Conservation (phyloP, 1,140 invertebrate species). For the Camponotus vicinus region DNA sequence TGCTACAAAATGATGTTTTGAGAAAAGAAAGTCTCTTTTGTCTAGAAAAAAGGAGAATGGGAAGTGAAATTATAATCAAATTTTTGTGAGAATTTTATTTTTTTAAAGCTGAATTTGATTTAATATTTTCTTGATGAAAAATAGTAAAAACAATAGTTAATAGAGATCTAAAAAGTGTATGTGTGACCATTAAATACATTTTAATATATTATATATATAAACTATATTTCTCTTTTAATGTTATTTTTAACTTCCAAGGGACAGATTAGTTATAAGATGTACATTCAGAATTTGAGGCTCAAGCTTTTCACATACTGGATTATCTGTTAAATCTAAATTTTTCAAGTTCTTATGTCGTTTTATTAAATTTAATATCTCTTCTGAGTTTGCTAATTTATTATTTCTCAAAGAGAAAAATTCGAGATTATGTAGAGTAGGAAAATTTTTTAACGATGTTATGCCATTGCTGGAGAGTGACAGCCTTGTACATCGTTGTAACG, state of each 20-base stretch:
- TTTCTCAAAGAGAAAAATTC: conserved; percentile 78
- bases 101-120: not conserved
- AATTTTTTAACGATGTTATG: conserved; percentile 76
- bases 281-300: too few relatives aligned
- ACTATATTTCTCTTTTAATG: not conserved
- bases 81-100: conserved; percentile 8
- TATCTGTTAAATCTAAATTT: conserved; percentile 80
- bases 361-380: conserved; percentile 80
- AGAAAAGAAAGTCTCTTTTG: not conserved
- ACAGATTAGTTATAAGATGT: too few relatives aligned
- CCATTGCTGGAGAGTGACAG: conserved; percentile 80
- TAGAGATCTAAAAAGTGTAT: not conserved
- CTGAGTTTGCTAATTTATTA: conserved; percentile 77
- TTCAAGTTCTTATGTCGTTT: conserved; percentile 74
- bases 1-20: not conserved
- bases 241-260: not conserved
- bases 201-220: conserved; percentile 24
- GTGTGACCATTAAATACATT: conserved; percentile 8
- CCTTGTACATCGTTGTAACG: conserved; percentile 81
- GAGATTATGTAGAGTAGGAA: conserved; percentile 80
- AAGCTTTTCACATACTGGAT: conserved; percentile 61
- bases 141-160: not conserved
- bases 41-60: not conserved
- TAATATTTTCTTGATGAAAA: conserved; percentile 38
- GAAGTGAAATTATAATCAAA: conserved; percentile 1